Base-by-base conservation (phyloP, 2,113 vertebrate species). In the Polypterus bichir region DNA sequence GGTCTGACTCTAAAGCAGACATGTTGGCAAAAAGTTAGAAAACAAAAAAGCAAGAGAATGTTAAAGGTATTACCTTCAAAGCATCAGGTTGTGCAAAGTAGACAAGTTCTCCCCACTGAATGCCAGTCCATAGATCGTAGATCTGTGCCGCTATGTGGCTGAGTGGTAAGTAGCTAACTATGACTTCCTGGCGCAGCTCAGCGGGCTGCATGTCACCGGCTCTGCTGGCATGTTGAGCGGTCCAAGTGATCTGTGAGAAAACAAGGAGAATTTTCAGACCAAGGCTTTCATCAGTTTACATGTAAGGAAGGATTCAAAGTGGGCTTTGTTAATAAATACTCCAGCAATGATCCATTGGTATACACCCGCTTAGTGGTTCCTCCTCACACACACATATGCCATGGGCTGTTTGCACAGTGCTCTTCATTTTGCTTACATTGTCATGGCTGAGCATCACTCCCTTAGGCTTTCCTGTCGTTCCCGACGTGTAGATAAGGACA, bases 371-470 rank as follows among this genome's bases (percentile, higher is more conserved):
- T 69, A 63, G 70, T 76, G 76, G 75, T 75, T 71, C 70, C 70
- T 71, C 70, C 59, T 71, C 68, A 27, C 48, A 47, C 48, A 59
- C 59, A 57, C 59, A 54, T 5, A 71, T 49, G 61, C 66, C 68
- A 11, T 48, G 59, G 65, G 64, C 76, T 62, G 62, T 72, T 80
- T 74, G 73, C 73, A 70, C 60, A 3, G 6, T 64, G 59, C 27
- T 68, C 44, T 1, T 65, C 67, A 69, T 61, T 49, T 59, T 55
- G 73, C 81, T 51, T 84, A 94, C 91, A 7, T 92, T 94, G 76
- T 94, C 92, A 51, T 94, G 92, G 64, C 89, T 94, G 71, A 94
- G 78, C 91, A 94, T 94, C 62, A 89, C 91, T 61, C 91, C 92
- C 78, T 94, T 94, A 0, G 92, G 89, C 57, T 65, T 78, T 59